These are phyloP conservation scores for Chaenocephalus aceratus DNA, from an alignment of 2,113 vertebrate species.

Conservation along the genomic window DNA sequence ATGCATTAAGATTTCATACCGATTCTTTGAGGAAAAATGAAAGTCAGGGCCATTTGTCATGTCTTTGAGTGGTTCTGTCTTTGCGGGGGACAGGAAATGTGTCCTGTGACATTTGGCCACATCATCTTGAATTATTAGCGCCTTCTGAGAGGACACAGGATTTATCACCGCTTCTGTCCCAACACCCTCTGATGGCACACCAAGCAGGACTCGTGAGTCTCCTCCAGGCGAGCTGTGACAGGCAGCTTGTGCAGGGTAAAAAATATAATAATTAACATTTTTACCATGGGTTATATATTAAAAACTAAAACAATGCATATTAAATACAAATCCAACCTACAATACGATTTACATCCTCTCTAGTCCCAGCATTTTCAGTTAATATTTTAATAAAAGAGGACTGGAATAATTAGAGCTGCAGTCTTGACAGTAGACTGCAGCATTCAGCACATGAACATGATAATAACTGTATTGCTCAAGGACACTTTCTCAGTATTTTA, in stretches of 20 bases:
- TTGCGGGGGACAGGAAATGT: constrained; percentile 74
- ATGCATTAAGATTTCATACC: constrained; percentile 47
- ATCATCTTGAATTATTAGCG: constrained; percentile 83
- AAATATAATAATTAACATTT: constrained; percentile 45
- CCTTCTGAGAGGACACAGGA: constrained; percentile 78
- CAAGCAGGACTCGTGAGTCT: constrained; percentile 74
- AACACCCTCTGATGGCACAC: constrained; percentile 72
- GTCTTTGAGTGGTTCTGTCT: constrained; percentile 70
- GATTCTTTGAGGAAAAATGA: constrained; percentile 52
- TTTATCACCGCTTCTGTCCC: constrained; percentile 79
- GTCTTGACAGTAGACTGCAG: too few species aligned
- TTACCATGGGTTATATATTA: constrained; percentile 24
- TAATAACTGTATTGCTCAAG: neutral
- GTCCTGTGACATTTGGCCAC: constrained; percentile 83
- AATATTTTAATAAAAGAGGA: too few species aligned
- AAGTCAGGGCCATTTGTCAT: constrained; percentile 68
- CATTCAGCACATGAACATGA: too few species aligned
- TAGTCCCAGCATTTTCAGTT: too few species aligned
- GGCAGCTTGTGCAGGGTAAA: constrained; percentile 56
- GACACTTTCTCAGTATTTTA: neutral
- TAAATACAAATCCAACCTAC: too few species aligned
- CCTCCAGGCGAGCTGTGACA: constrained; percentile 71
- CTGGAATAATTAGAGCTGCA: too few species aligned
- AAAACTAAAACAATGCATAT: too few species aligned
- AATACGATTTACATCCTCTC: too few species aligned